These are phyloP conservation scores for Ailurus styani DNA, from an alignment of 2,113 vertebrate species.

Conservation along the genomic window DNA sequence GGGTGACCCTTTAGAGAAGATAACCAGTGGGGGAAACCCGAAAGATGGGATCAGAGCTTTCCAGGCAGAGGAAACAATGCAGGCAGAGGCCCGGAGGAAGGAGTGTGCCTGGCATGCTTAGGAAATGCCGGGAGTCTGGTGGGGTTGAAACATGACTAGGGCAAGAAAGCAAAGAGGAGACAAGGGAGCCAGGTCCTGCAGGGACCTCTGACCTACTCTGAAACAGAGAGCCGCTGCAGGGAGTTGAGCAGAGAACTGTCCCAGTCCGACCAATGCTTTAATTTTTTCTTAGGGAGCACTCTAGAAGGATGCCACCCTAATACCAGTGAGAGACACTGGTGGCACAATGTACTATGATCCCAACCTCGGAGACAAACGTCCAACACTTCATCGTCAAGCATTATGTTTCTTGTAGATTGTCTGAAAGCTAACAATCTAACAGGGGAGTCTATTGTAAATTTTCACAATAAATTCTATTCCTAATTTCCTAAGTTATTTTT, in stretches of 20 bases:
- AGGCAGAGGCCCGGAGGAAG: neutral
- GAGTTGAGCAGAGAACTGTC: neutral
- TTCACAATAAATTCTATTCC: neutral
- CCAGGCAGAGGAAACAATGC: neutral
- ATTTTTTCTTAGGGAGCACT: neutral
- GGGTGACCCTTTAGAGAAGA: neutral
- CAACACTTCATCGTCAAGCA: neutral
- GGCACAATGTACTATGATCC: accelerated
- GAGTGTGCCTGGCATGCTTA: neutral
- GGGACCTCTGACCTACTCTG: neutral
- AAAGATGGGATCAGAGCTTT: neutral
- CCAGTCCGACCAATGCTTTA: neutral
- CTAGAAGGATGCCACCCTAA: neutral
- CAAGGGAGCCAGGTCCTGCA: neutral
- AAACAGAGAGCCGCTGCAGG: neutral
- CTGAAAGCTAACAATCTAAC: neutral
- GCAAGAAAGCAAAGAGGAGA: neutral
- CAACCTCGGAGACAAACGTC: neutral
- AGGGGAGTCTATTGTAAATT: neutral
- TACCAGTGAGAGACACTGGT: neutral
- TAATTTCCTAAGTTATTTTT: neutral
- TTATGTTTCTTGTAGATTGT: neutral
- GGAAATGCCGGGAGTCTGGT: neutral
- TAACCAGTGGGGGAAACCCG: neutral
- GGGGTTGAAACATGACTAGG: neutral